phyloP scores from a whole-genome alignment of 2,797 vertebrate genomes.

The Gallinago stenura region DNA sequence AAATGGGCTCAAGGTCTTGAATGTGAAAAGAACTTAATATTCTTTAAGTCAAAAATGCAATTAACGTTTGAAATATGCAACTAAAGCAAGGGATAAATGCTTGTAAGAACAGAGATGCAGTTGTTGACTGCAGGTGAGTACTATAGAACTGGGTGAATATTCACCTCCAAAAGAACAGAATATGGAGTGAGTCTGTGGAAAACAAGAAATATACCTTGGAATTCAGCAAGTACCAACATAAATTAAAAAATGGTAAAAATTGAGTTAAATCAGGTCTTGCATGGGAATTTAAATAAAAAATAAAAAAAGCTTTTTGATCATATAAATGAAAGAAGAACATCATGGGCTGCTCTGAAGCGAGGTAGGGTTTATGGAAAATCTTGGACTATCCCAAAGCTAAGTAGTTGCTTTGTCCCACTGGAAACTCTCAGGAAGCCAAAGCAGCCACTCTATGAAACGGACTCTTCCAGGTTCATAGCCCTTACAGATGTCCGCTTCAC shows the following conservation, averaged over 20 bases:
- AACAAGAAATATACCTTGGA: not conserved
- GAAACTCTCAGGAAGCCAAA: not conserved
- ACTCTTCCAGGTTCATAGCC: not conserved
- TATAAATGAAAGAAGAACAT: not conserved
- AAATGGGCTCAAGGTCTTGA: not conserved
- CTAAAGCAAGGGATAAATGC: not conserved
- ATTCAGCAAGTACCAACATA: not conserved
- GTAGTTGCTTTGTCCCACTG: not conserved
- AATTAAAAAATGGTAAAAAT: not conserved
- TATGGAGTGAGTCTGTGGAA: not conserved
- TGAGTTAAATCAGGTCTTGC: not conserved
- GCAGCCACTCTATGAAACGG: rapidly evolving
- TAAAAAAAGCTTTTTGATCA: not conserved
- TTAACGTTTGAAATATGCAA: not conserved
- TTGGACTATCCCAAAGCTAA: not conserved
- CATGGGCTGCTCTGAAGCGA: not conserved
- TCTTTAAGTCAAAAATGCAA: not conserved
- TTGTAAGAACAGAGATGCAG: not conserved
- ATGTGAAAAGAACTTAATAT: not conserved
- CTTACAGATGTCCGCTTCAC: not conserved
- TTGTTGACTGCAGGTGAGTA: not conserved
- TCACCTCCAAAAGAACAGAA: not conserved
- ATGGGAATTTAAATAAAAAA: not conserved
- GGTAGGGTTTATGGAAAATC: not conserved
- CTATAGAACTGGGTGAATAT: not conserved